Evolutionary conservation across 1,140 invertebrate genomes (phyloP).

Genomic region (Zaprionus nigranus): DNA sequence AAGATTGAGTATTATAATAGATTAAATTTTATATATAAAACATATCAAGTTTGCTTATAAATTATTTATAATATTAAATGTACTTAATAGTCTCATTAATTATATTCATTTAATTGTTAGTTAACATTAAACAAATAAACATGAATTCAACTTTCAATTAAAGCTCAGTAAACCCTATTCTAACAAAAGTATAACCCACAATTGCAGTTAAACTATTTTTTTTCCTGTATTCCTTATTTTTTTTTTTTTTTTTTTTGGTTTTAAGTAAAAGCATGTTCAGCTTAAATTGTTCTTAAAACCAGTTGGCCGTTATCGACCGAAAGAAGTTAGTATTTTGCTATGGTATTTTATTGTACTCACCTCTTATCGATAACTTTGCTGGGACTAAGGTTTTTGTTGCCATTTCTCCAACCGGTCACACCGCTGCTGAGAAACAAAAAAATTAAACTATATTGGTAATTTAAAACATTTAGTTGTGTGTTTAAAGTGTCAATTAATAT

Average conservation of each 20-base stretch:
- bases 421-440: conserved; percentile 18
- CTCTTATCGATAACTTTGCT: neutral
- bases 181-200: too few species aligned
- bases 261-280: neutral
- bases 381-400: neutral
- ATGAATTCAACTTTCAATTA: too few species aligned
- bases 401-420: conserved; percentile 17
- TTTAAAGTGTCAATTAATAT: neutral
- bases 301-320: neutral
- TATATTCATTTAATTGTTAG: too few species aligned
- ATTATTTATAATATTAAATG: too few species aligned
- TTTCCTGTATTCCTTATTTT: neutral
- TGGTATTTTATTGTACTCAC: neutral
- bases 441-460: conserved; percentile 20
- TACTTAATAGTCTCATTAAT: too few species aligned
- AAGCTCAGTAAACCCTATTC: too few species aligned
- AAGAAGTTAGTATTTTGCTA: neutral
- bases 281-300: neutral
- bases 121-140: too few species aligned
- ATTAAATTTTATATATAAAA: too few species aligned
- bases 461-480: neutral
- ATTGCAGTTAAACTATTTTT: too few species aligned
- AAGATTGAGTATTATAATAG: too few species aligned
- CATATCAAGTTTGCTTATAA: too few species aligned
- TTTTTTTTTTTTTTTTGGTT: neutral